These are phyloP conservation scores for Isaurus tuberculatus DNA, from an alignment of 92 coral and sea anemone species.

Conservation along the genomic window DNA sequence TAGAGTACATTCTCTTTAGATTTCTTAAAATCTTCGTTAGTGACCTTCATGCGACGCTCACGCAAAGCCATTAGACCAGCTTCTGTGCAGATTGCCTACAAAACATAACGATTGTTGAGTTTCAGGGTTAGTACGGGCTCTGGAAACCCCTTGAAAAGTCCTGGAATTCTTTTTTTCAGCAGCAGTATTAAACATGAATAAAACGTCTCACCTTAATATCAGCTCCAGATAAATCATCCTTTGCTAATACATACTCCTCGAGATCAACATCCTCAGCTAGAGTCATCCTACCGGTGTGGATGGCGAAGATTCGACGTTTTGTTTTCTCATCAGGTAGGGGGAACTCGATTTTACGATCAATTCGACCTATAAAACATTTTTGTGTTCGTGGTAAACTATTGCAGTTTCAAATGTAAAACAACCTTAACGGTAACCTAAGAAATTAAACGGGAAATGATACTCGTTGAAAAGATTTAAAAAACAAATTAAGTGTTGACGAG, in stretches of 20 bases:
- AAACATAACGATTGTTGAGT: not conserved
- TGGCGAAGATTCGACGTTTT: constrained; percentile 91
- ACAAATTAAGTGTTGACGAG: too few relatives aligned
- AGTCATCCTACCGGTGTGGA: constrained; percentile 98
- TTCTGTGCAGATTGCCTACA: constrained; percentile 95
- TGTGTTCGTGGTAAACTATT: too few relatives aligned
- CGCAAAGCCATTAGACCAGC: constrained; percentile 98
- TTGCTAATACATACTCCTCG: constrained; percentile 96
- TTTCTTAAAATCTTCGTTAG: constrained; percentile 91
- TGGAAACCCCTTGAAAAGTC: too few relatives aligned
- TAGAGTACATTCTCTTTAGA: constrained; percentile 93
- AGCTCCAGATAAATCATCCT: constrained; percentile 97
- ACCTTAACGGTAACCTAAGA: too few relatives aligned
- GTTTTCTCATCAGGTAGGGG: constrained; percentile 99
- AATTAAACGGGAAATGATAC: too few relatives aligned
- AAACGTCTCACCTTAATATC: constrained; percentile 85
- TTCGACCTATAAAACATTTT: constrained; percentile 74
- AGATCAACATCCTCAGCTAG: constrained; percentile 90
- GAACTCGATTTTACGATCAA: constrained; percentile 96
- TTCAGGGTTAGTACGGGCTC: too few relatives aligned
- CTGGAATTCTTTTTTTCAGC: too few relatives aligned
- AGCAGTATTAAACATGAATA: too few relatives aligned
- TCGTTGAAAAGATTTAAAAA: too few relatives aligned
- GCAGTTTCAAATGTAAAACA: too few relatives aligned
- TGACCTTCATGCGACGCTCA: constrained; percentile 96